phyloP scores from a whole-genome alignment of 2,888 invertebrate genomes.

The Periphyllus acericola region DNA sequence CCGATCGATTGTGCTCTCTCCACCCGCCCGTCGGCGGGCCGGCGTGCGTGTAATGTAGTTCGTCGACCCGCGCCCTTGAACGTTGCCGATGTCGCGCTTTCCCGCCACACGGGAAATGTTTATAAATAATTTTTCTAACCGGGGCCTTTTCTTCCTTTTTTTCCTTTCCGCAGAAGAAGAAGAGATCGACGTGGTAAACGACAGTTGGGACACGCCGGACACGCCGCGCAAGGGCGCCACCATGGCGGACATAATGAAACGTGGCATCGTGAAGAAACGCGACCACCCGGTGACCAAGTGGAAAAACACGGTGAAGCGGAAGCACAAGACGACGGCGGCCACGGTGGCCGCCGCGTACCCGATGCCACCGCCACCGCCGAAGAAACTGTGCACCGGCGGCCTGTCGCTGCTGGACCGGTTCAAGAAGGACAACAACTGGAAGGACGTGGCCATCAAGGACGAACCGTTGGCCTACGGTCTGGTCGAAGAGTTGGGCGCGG shows the following conservation, averaged over 20 bases:
- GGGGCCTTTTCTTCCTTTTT: neutral
- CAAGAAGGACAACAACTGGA: constrained; percentile 40
- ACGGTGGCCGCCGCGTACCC: constrained; percentile 30
- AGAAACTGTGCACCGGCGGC: constrained; percentile 34
- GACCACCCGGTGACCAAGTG: constrained; percentile 54
- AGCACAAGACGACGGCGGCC: constrained; percentile 12
- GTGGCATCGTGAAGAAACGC: constrained; percentile 53
- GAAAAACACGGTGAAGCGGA: constrained; percentile 57
- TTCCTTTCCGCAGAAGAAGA: constrained; percentile 38
- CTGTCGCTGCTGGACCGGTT: constrained; percentile 50
- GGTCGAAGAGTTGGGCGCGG: neutral
- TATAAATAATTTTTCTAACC: neutral
- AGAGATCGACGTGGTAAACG: constrained; percentile 58
- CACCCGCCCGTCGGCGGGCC: constrained; percentile 16
- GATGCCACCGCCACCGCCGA: constrained; percentile 53
- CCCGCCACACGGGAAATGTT: neutral
- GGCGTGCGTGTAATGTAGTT: neutral
- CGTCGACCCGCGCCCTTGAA: constrained; percentile 24
- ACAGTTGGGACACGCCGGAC: constrained; percentile 54
- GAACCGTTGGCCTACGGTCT: neutral
- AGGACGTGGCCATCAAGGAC: neutral
- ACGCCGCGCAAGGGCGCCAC: constrained; percentile 50
- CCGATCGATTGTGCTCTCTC: neutral
- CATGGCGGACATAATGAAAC: constrained; percentile 60
- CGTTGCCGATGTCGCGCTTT: constrained; percentile 1